Percentiles rank a stretch among this genome's conserved stretches.
Evolutionary conservation across 2,888 invertebrate genomes (phyloP).

Genomic region (Cerastoderma edule): DNA sequence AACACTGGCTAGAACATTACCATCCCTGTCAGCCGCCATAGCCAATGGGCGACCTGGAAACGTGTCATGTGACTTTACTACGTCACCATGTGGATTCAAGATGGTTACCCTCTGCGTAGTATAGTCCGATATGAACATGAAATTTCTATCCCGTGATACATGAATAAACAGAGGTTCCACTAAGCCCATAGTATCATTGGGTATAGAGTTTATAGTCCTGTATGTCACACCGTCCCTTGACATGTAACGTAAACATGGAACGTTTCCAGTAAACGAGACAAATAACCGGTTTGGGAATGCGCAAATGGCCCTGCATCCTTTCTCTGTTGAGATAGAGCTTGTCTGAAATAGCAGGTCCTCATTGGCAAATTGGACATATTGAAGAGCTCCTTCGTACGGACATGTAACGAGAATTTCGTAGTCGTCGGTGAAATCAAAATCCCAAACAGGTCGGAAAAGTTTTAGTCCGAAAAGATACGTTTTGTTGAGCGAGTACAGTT

Average conservation of each 20-base stretch:
- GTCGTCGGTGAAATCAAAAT: constrained; percentile 23
- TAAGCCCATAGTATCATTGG: not conserved
- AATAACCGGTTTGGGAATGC: constrained; percentile 27
- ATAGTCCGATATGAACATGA: constrained; percentile 36
- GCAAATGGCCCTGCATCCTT: constrained; percentile 38
- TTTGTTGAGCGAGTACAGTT: constrained; percentile 31
- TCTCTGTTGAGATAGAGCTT: constrained; percentile 30
- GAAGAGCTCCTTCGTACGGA: constrained; percentile 33
- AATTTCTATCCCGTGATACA: constrained; percentile 23
- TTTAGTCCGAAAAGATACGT: constrained; percentile 10
- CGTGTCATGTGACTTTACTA: constrained; percentile 24
- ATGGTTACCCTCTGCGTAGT: constrained; percentile 26
- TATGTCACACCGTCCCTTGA: constrained; percentile 26
- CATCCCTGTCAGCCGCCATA: constrained; percentile 31
- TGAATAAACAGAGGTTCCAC: constrained; percentile 35
- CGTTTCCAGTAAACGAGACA: constrained; percentile 28
- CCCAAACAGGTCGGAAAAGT: constrained; percentile 33
- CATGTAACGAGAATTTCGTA: constrained; percentile 33
- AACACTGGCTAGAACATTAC: constrained; percentile 25
- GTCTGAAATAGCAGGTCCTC: constrained; percentile 29
- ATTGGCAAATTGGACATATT: constrained; percentile 29
- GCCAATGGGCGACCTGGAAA: constrained; percentile 36
- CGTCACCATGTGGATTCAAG: constrained; percentile 30
- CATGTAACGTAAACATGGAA: constrained; percentile 34
- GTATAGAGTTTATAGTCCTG: constrained; percentile 14